Evolutionary conservation across 2,113 vertebrate species (phyloP), one percentile per base, ranked within the genome.

Genomic region (Nematolebias whitei): DNA sequence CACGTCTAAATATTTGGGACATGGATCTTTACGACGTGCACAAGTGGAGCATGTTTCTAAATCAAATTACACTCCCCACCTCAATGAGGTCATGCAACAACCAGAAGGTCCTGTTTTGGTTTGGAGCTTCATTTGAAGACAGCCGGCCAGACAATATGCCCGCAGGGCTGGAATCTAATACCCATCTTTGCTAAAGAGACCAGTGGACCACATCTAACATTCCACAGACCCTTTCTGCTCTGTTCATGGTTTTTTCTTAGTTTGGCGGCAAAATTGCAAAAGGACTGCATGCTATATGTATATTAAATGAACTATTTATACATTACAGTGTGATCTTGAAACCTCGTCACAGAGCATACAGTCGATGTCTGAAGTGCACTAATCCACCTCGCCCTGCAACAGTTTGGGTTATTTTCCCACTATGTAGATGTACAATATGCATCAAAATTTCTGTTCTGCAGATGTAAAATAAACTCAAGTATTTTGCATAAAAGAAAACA

Each of bases 91-190:
- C 79, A 83, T 49, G 71, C 51, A 60, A 70, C 63, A 20, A 64
- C 72, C 39, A 61, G 53, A 68, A 70, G 53, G 72, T 65, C 39
- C 29, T 68, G n/a, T 81, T 85, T 68, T 39, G 65, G 69, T 77
- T 84, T 74, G 48, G 54, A 48, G 58, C 77, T 74, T 70, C 50
- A 53, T 76, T 69, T 69, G 18, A 77, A 64, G 71, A 73, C 55
- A 59, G 45, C 11, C 14, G 65, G 23, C n/a, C 72, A 71, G 71
- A 63, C 63, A 18, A 39, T 53, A 40, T 65, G 79, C 68, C 77
- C 53, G 3, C 24, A 76, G 78, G 84, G 62, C 10, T 63, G 84
- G 63, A 87, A 86, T 63, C 16, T 24, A 72, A 85, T 65, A 66
- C 71, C 1, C 48, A 38, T 78, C 60, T 65, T 63, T 81, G 65